Evolutionary conservation across 1,140 invertebrate species (phyloP).

Genomic region (Drosophila truncata): DNA sequence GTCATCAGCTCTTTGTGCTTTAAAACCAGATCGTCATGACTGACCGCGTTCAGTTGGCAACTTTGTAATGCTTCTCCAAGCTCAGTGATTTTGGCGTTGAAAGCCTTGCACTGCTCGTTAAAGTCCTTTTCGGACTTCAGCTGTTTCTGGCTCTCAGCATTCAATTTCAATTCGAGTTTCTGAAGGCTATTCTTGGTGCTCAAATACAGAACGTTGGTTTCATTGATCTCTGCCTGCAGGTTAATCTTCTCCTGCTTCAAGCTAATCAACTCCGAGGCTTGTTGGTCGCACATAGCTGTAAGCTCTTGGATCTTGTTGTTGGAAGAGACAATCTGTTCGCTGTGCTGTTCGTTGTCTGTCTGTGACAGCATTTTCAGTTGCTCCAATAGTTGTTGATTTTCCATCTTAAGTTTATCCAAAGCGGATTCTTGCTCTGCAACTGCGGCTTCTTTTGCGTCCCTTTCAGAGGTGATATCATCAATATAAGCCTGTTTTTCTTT

Average conservation of each 20-base stretch:
- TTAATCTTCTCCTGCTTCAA: slow-evolving; percentile 32
- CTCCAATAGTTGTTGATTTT: slow-evolving; percentile 47
- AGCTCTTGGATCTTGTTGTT: slow-evolving; percentile 7
- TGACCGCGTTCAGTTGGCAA: background rate
- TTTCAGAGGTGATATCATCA: background rate
- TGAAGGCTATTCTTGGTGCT: background rate
- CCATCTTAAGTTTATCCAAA: slow-evolving; percentile 23
- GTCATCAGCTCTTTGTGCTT: slow-evolving; percentile 23
- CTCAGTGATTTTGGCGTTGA: slow-evolving; percentile 23
- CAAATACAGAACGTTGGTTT: no score
- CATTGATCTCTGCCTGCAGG: slow-evolving; percentile 1
- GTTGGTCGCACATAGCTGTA: slow-evolving; percentile 11
- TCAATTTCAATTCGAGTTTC: background rate
- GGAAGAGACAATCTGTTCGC: background rate
- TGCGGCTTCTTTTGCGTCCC: no score
- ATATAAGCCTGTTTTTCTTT: background rate
- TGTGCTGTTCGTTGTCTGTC: background rate
- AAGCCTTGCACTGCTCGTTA: slow-evolving; percentile 13
- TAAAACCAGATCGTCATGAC: slow-evolving; percentile 11
- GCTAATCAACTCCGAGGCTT: slow-evolving; percentile 25
- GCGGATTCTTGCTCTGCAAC: slow-evolving; percentile 2
- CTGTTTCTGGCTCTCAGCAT: background rate
- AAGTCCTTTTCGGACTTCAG: background rate
- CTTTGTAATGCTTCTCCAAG: slow-evolving; percentile 20
- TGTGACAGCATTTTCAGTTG: slow-evolving; percentile 25